These are phyloP conservation scores for Augiades crinisus DNA, from an alignment of 2,888 invertebrate genomes.

Conservation along the genomic window DNA sequence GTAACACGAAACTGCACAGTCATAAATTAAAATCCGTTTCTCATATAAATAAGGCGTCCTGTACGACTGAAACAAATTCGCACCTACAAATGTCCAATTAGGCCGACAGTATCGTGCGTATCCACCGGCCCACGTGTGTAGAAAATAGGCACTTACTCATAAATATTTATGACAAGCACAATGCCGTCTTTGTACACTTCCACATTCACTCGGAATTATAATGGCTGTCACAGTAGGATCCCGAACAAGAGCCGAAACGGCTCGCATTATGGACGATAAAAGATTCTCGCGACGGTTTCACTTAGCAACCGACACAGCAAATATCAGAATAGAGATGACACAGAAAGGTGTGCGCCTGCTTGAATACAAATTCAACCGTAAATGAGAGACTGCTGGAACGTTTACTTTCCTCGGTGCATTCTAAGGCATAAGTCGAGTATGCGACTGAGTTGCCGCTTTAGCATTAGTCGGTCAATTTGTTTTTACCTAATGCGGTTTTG, in stretches of 20 bases:
- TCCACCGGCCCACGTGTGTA: slow-evolving; percentile 72
- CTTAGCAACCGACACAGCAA: slow-evolving; percentile 70
- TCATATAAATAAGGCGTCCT: slow-evolving; percentile 49
- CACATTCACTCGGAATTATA: slow-evolving; percentile 77
- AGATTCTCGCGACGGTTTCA: slow-evolving; percentile 67
- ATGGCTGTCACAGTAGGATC: slow-evolving; percentile 76
- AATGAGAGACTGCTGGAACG: slow-evolving; percentile 39
- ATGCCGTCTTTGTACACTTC: slow-evolving; percentile 73
- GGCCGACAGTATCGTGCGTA: slow-evolving; percentile 72
- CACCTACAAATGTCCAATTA: slow-evolving; percentile 71
- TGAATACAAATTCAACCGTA: slow-evolving; percentile 28
- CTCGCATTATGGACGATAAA: slow-evolving; percentile 72
- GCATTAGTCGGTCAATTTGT: slow-evolving; percentile 38
- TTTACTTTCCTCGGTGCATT: slow-evolving; percentile 48
- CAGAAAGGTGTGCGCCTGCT: slow-evolving; percentile 51
- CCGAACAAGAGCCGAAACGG: slow-evolving; percentile 75
- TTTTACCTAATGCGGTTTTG: slow-evolving; percentile 51
- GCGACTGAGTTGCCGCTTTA: slow-evolving; percentile 37
- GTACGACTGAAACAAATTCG: slow-evolving; percentile 63
- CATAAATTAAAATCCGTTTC: slow-evolving; percentile 21
- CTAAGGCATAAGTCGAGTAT: slow-evolving; percentile 24
- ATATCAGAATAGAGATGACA: slow-evolving; percentile 63
- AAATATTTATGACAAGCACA: slow-evolving; percentile 76
- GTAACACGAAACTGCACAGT: slow-evolving; percentile 12
- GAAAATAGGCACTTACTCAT: slow-evolving; percentile 76